Conservation (phyloP, 35 echinoderm and acorn worm genomes). For the Patiria miniata region DNA sequence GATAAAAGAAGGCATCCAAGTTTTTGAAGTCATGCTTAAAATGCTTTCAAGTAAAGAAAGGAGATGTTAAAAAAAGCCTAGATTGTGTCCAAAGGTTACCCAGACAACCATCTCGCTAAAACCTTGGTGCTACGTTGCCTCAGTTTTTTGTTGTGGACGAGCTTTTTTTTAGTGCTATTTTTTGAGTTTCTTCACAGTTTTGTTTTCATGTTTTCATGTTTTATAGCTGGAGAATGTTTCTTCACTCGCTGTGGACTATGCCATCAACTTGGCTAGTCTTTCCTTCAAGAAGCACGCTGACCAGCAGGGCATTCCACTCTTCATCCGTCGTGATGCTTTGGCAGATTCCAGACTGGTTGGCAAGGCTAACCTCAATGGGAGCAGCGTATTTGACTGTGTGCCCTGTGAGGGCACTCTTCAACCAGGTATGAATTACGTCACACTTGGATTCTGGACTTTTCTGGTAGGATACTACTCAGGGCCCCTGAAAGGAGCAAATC, state of each 20-base stretch:
- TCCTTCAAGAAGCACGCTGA: constrained; percentile 59
- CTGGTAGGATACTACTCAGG: background rate
- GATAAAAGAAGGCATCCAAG: too few relatives aligned
- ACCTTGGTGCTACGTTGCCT: too few relatives aligned
- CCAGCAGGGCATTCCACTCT: constrained; percentile 63
- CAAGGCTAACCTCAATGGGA: constrained; percentile 81
- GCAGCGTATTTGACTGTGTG: constrained; percentile 88
- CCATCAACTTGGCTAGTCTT: constrained; percentile 77
- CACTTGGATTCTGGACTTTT: background rate
- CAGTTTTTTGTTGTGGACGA: too few relatives aligned
- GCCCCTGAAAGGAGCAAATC: too few relatives aligned
- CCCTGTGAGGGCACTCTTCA: constrained; percentile 81
- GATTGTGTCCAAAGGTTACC: too few relatives aligned
- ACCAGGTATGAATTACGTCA: constrained; percentile 58
- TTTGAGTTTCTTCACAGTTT: too few relatives aligned
- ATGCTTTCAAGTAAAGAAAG: too few relatives aligned
- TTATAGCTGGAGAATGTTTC: constrained; percentile 90
- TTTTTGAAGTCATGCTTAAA: too few relatives aligned
- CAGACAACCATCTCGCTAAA: too few relatives aligned
- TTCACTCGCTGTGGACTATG: constrained; percentile 72
- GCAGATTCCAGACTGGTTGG: constrained; percentile 48
- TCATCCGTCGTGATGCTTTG: constrained; percentile 44
- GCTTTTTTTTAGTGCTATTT: too few relatives aligned
- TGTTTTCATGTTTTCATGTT: background rate
- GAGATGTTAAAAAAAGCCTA: too few relatives aligned